Base-by-base conservation (phyloP, 2,888 invertebrate genomes). In the Agriopis marginaria region DNA sequence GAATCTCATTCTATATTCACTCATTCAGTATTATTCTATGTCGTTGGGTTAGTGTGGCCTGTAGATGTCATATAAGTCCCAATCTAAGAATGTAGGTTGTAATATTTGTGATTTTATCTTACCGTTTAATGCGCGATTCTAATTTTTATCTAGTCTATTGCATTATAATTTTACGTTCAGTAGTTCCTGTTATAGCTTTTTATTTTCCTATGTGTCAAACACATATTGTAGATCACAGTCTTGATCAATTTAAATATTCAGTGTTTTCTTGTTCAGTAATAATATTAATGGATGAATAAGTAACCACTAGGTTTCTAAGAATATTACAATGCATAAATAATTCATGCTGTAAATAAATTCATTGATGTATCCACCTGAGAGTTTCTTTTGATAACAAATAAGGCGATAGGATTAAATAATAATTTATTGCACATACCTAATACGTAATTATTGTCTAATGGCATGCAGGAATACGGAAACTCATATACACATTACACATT, bases 341-440 rank as follows among this genome's bases (percentile, higher is more conserved):
- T 73, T 80, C 80, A 82, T 82, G 76, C 82, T 91, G 90, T 91
- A 87, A 89, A 92, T 92, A 92, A 88, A 86, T 84, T 86, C 84
- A 88, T 76, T 45, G 51, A 47, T 75, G 66, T 71, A 75, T 64
- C 60, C 59, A 55, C 65, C 64, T 49, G 68, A 71, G 68, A 71
- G 68, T 74, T 76, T 75, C 69, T 70, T 69, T 61, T 73, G 45
- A 42, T 66, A 11, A 68, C 17, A 65, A 70, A 63, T 17, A 62
- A 63, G 47, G 50, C 47, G 67, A 7, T 51, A 53, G 12, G 12
- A 45, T 68, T 32, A 67, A 68, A 73, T 69, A 69, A 64, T 66
- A 72, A 72, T 74, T 75, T 75, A 75, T 67, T 74, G 70, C 70
- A 67, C 63, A 55, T 63, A 54, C 45, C 9, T 58, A 47, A 62